A percentile compares a stretch with the other conserved stretches of the same genome.
These are phyloP conservation scores for Sinocyclocheilus anophthalmus DNA, from an alignment of 2,113 vertebrate genomes.

Conservation along the genomic window DNA sequence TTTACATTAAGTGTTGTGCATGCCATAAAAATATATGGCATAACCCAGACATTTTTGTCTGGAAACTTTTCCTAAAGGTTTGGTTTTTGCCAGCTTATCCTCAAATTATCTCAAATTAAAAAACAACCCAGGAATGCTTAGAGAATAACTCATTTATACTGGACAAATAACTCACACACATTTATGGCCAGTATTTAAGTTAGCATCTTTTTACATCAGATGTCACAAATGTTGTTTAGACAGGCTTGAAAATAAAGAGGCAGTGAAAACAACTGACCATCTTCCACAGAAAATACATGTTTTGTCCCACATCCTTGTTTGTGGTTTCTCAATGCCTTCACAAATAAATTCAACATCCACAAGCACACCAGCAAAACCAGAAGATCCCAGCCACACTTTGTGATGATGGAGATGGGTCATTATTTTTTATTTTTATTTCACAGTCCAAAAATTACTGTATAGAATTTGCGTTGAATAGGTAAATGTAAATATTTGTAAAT, in stretches of 20 bases:
- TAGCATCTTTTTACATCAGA: background rate
- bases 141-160: background rate
- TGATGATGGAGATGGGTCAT: background rate
- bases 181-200: background rate
- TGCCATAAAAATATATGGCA: background rate
- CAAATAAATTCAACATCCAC: background rate
- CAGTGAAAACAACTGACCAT: conserved; percentile 2
- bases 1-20: no score
- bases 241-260: background rate
- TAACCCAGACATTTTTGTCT: background rate
- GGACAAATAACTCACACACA: background rate
- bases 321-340: conserved; percentile 2
- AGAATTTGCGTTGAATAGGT: background rate
- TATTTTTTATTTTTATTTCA: background rate
- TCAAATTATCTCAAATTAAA: background rate
- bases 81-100: background rate
- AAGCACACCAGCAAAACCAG: background rate
- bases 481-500: background rate
- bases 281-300: background rate
- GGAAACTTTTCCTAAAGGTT: background rate
- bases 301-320: conserved; percentile 8
- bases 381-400: background rate
- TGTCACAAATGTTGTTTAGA: background rate
- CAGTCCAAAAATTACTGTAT: background rate
- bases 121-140: background rate